Evolutionary conservation across 2,797 vertebrate species (phyloP), one percentile per base, ranked within the genome.

Genomic region (Smutsia temminckii): DNA sequence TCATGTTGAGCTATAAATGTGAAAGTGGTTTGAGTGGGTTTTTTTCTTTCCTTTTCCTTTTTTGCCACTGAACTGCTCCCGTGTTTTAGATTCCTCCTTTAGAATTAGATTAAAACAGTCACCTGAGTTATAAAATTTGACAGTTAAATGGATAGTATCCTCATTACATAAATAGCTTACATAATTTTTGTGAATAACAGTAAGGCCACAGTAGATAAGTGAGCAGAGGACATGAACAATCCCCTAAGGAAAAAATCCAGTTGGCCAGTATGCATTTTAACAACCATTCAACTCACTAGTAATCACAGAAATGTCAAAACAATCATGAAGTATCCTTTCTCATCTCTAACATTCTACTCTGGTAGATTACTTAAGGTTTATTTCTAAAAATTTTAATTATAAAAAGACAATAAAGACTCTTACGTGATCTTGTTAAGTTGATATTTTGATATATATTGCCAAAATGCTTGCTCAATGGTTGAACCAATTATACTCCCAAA

Each of bases 221-320:
- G 61, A 93, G 40, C 72, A 93, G 69, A 86, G 49, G 89, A 34
- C 32, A 17, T 42, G 74, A 91, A 66, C 32, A 85, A 6, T 89
- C 87, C 37, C 57, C 92, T 90, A 27, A 85, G 81, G 89, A 93
- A 86, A 96, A 96, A 95, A 89, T 69, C 29, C 77, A 74, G 68
- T 75, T 85, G 37, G 25, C 17, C 29, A 59, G 27, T 37, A 42
- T 74, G 57, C 37, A 78, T 77, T 6, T 59, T n/a, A 49, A 84
- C 92, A 95, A 51, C 34, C 34, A 11, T 55, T 61, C 72, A 79
- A 6, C 63, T 85, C 68, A 49, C 27, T 87, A 59, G 17, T 64
- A 64, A 86, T 53, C 46, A 69, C 25, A 18, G 42, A 92, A 90
- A 87, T 68, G 32, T 83, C 40, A 66, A 95, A 93, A 32, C 40